Base-by-base conservation (phyloP, 2,113 vertebrate genomes). In the Delphinus delphis region DNA sequence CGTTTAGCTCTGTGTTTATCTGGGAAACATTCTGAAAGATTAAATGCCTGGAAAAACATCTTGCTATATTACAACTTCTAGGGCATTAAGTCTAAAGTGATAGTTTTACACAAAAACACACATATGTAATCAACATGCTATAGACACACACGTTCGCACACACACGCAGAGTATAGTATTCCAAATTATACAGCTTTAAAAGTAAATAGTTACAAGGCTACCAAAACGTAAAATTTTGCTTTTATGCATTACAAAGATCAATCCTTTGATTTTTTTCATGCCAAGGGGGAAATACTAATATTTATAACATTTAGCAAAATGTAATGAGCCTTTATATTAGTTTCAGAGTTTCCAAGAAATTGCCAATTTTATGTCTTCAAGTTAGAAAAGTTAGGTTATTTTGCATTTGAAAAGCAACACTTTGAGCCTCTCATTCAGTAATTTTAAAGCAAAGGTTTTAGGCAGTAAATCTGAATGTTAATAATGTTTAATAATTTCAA, bases 351-450 rank as follows among this genome's bases (percentile, higher is more conserved):
- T 90, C 28, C 13, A 95, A 87, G 36, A 96, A 98, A 58, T 53
- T 33, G 12, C 6, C 65, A 89, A 58, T 97, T 95, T 98, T 97
- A 91, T 83, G 20, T 96, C 95, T 96, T 87, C 33, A 41, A 63
- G 26, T 76, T 97, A 93, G 97, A 93, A 90, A 97, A 97, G 62
- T 58, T 20, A 58, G 25, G 28, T 70, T 15, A 47, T 28, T 90
- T 96, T 88, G 89, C 71, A 36, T n/a, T 11, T 73, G 71, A 74
- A 85, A 26, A 92, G 44, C 23, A 82, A 58, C 18, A 60, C 11
- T 55, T 71, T 84, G 53, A 55, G 10, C 31, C 26, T 70, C 23
- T 92, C 3, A 53, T 67, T 88, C 80, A 60, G 23, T 89, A 5
- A 80, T 71, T 79, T 88, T 90, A 74, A 80, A 89, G 74, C n/a